Conservation (phyloP, 2,888 invertebrate species). For the Netelia fuscicornis region DNA sequence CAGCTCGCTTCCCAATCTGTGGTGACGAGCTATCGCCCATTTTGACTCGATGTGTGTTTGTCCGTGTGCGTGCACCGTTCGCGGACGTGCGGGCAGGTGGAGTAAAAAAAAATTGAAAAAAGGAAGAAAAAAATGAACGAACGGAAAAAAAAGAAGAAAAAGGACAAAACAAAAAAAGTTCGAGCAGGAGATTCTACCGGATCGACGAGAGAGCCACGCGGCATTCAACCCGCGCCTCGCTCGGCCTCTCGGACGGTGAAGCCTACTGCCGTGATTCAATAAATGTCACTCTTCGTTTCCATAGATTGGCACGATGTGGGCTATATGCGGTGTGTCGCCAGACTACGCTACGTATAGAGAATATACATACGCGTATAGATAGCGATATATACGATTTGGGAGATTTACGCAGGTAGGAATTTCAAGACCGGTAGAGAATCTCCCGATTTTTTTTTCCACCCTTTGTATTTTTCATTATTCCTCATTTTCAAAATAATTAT, state of each 20-base stretch:
- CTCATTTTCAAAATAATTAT: too few relatives aligned
- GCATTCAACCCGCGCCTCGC: constrained; percentile 60
- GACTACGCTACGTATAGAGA: background rate
- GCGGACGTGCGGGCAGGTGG: constrained; percentile 56
- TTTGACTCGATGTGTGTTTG: constrained; percentile 20
- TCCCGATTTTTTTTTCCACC: background rate
- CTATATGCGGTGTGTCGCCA: constrained; percentile 14
- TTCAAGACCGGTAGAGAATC: constrained; percentile 4
- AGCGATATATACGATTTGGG: too few relatives aligned
- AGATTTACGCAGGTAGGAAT: background rate
- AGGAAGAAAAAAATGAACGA: too few relatives aligned
- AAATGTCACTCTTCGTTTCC: constrained; percentile 76
- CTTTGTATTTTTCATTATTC: too few relatives aligned
- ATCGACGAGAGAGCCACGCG: constrained; percentile 44
- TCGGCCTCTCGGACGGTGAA: constrained; percentile 69
- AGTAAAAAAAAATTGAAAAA: background rate
- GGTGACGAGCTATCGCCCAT: constrained; percentile 54
- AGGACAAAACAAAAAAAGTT: constrained; percentile 31
- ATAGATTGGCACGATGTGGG: constrained; percentile 71
- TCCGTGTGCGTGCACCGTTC: constrained; percentile 11
- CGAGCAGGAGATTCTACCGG: constrained; percentile 25
- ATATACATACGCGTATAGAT: background rate
- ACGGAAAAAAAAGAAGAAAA: background rate
- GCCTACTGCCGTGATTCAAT: constrained; percentile 76
- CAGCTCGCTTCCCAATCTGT: constrained; percentile 30